Percentiles rank a stretch among this genome's conserved stretches.
These are phyloP conservation scores for Cyclina sinensis DNA, from an alignment of 1,140 invertebrate species.

Conservation along the genomic window DNA sequence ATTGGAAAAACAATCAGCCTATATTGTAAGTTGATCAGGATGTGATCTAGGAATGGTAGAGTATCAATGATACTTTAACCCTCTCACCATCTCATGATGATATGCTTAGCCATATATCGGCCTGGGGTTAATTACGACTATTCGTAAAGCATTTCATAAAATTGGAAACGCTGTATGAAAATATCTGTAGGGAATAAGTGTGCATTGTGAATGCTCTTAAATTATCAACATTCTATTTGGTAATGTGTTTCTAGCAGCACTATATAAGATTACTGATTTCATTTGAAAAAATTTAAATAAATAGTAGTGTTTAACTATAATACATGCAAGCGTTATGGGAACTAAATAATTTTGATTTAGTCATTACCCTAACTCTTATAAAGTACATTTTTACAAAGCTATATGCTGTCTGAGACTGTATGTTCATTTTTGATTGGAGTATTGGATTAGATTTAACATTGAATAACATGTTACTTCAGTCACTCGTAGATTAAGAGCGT, in stretches of 20 bases:
- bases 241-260: not conserved
- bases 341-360: too few relatives aligned
- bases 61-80: not conserved
- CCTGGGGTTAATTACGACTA: conserved; percentile 59
- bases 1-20: conserved; percentile 62
- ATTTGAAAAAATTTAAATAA: too few relatives aligned
- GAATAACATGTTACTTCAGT: too few relatives aligned
- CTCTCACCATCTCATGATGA: conserved; percentile 4
- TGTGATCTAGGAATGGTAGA: conserved; percentile 21
- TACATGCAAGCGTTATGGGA: too few relatives aligned
- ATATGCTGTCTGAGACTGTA: too few relatives aligned
- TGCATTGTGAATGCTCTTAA: not conserved
- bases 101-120: conserved; percentile 31
- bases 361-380: too few relatives aligned
- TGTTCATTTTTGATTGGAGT: too few relatives aligned
- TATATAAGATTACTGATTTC: too few relatives aligned
- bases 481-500: too few relatives aligned
- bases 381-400: too few relatives aligned
- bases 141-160: conserved; percentile 30
- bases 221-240: not conserved
- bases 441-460: too few relatives aligned
- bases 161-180: conserved; percentile 49
- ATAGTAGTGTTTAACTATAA: too few relatives aligned
- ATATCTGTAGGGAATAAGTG: conserved; percentile 26
- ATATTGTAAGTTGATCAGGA: conserved; percentile 56